Percentiles rank a stretch among this genome's conserved stretches.
Conservation (phyloP, 2,888 invertebrate genomes). For the Thereva unica region DNA sequence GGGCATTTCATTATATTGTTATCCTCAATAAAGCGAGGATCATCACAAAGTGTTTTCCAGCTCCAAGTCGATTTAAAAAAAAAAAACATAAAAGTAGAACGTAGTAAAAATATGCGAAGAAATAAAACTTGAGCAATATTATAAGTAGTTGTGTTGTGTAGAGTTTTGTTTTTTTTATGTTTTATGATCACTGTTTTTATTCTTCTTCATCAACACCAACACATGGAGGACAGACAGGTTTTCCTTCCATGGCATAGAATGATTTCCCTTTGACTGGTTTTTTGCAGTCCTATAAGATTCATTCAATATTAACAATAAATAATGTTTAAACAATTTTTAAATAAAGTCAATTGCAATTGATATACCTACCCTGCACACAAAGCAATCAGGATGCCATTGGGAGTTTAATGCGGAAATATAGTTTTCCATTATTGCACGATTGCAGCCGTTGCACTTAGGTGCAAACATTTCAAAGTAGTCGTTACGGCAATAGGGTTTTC, state of each 20-base stretch:
- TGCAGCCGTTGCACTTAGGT: slow-evolving; percentile 96
- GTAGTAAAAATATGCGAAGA: no score
- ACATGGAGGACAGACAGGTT: slow-evolving; percentile 93
- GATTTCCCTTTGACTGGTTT: slow-evolving; percentile 90
- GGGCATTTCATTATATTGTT: no score
- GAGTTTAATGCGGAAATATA: slow-evolving; percentile 96
- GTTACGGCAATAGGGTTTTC: slow-evolving; percentile 92
- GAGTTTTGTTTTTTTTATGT: no score
- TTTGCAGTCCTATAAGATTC: slow-evolving; percentile 81
- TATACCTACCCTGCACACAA: slow-evolving; percentile 92
- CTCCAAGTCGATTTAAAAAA: no score
- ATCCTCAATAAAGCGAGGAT: no score
- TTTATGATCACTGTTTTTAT: slow-evolving; percentile 52
- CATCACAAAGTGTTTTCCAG: no score
- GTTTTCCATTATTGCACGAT: slow-evolving; percentile 94
- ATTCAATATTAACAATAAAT: slow-evolving; percentile 46
- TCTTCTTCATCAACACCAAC: slow-evolving; percentile 90
- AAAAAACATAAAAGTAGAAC: no score
- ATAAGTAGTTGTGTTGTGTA: no score
- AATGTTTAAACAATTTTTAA: slow-evolving; percentile 6
- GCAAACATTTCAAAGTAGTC: slow-evolving; percentile 99
- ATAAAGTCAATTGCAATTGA: background rate
- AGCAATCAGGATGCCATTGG: slow-evolving; percentile 99
- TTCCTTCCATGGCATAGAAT: slow-evolving; percentile 96
- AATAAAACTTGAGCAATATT: no score